Evolutionary conservation across 1,140 invertebrate species (phyloP), one percentile per base, ranked within the genome.

Genomic region (Hirudo medicinalis): DNA sequence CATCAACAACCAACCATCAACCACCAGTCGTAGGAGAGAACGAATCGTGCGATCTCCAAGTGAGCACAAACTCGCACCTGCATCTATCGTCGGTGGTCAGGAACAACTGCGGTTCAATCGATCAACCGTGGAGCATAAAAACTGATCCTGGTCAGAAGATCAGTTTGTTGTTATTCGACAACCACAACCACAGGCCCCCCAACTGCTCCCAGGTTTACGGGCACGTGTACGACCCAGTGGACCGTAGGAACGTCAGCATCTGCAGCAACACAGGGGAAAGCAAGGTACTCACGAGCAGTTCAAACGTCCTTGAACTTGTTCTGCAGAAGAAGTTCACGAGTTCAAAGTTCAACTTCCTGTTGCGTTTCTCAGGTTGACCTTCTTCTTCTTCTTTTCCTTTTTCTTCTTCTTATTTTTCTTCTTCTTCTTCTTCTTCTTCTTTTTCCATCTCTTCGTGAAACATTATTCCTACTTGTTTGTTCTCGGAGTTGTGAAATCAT

Each of bases 221-320:
- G 0, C 17, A 4, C 57, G 15, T 63, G 3, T 20, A 63, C 57
- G 57, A 63, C 8, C 57, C 57, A 32, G 17, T 32, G 22, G 15
- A 13, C 57, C 9, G 57, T 25, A 63, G 15, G 15, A 63, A 63
- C 19, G 57, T 63, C 22, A 27, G 22, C 57, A 63, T 63, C 20
- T 63, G 57, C 57, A 17, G 22, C 19, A 15, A 1, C 3, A 3
- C 0, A 17, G 57, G 29, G 9, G 11, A 32, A 32, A 63, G 5
- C 1, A 9, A 27, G 15, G 22, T 63, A 13, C 57, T 17, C 57
- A 6, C 8, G 2, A 63, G 22, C 57, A 32, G 29, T 25, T 27
- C 57, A 20, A 63, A 63, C 57, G 57, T 63, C 57, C 22, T 63
- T 63, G 57, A 63, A 32, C 22, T 63, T 20, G 57, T 63, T 20